phyloP scores from a whole-genome alignment of 1,140 invertebrate species.

The Drosophila oshimai region DNA sequence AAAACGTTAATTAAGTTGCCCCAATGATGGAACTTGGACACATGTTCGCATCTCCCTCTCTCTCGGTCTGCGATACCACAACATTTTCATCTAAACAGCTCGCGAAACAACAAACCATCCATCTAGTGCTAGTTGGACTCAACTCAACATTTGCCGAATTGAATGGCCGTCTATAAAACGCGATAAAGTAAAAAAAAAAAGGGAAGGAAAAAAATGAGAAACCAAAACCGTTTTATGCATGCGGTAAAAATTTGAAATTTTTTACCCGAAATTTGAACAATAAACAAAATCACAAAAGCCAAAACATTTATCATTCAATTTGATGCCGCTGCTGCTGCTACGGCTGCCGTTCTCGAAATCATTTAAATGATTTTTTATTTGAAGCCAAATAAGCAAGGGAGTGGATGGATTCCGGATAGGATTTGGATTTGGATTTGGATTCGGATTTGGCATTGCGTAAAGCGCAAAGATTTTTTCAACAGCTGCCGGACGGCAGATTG shows the following conservation, averaged over 20 bases:
- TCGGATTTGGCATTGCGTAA: conserved; percentile 61
- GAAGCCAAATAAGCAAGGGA: conserved; percentile 76
- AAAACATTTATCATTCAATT: conserved; percentile 80
- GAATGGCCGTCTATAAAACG: conserved; percentile 58
- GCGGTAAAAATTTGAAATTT: conserved; percentile 72
- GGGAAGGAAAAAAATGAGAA: conserved; percentile 5
- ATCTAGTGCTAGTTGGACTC: conserved; percentile 41
- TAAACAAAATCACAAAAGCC: conserved; percentile 81
- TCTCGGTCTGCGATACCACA: conserved; percentile 53
- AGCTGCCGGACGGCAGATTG: conserved; percentile 46
- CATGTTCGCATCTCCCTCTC: conserved; percentile 9
- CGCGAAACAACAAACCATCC: conserved; percentile 51
- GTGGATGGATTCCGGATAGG: conserved; percentile 20
- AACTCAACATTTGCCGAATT: conserved; percentile 57
- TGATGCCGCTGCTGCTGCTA: conserved; percentile 3
- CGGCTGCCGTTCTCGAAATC: conserved; percentile 46
- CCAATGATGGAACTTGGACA: conserved; percentile 55
- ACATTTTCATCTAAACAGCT: conserved; percentile 74
- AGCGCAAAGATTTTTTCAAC: conserved; percentile 76
- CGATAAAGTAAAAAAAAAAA: conserved; percentile 11
- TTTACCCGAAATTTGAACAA: conserved; percentile 77
- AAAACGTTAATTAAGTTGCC: conserved; percentile 79
- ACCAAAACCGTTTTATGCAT: conserved; percentile 66
- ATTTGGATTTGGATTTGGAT: not conserved
- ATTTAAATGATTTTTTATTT: conserved; percentile 80